Evolutionary conservation across 2,888 invertebrate species (phyloP).

Genomic region (Melipona bicolor): DNA sequence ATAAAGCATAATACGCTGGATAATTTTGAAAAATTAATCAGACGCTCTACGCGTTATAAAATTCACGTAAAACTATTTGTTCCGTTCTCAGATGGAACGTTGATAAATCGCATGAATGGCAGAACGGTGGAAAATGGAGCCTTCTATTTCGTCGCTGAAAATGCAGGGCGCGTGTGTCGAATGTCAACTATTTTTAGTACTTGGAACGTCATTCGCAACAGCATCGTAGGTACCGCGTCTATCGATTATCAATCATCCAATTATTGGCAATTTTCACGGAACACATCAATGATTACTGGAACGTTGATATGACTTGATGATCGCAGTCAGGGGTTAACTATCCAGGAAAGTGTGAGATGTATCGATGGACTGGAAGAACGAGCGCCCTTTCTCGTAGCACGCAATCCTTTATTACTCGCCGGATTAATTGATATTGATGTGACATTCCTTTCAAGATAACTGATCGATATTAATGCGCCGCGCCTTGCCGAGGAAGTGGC

Average conservation of each 20-base stretch:
- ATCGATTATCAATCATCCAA: conserved; percentile 59
- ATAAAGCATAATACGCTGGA: neutral
- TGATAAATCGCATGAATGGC: neutral
- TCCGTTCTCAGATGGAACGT: neutral
- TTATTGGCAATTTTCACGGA: conserved; percentile 61
- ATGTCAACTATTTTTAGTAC: conserved; percentile 1
- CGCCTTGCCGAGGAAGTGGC: conserved; percentile 58
- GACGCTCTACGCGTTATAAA: neutral
- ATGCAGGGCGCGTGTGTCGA: neutral
- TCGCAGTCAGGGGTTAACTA: conserved; percentile 59
- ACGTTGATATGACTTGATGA: conserved; percentile 59
- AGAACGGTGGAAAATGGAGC: too few relatives aligned
- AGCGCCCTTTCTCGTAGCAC: conserved; percentile 65
- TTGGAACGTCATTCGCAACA: neutral
- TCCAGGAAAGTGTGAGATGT: conserved; percentile 61
- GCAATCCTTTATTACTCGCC: conserved; percentile 73
- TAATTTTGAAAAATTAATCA: conserved; percentile 2
- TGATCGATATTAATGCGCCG: conserved; percentile 73
- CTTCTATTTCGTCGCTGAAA: neutral
- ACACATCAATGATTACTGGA: conserved; percentile 39
- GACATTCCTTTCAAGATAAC: conserved; percentile 68
- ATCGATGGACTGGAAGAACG: conserved; percentile 62
- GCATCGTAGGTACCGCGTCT: conserved; percentile 12
- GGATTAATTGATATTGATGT: conserved; percentile 77
- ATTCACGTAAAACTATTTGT: neutral